phyloP scores from a whole-genome alignment of 2,113 vertebrate genomes.

The Rhegmatorhina hoffmannsi region DNA sequence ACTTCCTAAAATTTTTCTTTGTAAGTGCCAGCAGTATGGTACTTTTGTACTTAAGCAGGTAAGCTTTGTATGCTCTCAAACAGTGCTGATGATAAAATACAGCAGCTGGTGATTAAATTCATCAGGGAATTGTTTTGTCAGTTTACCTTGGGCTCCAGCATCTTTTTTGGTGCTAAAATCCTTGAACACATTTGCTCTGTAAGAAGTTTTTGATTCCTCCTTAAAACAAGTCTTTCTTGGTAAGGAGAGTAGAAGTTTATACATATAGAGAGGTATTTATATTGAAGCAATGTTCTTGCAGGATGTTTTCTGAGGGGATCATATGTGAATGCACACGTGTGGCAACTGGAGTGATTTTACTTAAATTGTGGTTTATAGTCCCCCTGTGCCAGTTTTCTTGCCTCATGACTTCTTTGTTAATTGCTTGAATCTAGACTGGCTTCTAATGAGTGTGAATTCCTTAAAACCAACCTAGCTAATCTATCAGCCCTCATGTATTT shows the following conservation, averaged over 20 bases:
- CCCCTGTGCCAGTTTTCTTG: conserved; percentile 32
- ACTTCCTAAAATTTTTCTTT: neutral
- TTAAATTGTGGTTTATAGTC: conserved; percentile 18
- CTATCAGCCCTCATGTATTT: neutral
- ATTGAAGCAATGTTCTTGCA: neutral
- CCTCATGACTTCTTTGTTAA: conserved; percentile 38
- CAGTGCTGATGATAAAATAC: neutral
- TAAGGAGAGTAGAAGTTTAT: neutral
- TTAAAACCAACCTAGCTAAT: neutral
- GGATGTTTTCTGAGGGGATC: neutral
- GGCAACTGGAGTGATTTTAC: conserved; percentile 23
- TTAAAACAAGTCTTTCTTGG: neutral
- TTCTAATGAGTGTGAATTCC: conserved; percentile 6
- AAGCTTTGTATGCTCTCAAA: neutral
- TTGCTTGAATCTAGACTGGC: neutral
- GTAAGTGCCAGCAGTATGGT: neutral
- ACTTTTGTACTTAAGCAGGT: neutral
- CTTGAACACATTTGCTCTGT: neutral
- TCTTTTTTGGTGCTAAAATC: neutral
- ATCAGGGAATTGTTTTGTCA: neutral
- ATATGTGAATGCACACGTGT: neutral
- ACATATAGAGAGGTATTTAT: neutral
- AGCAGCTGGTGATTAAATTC: neutral
- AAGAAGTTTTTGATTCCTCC: neutral
- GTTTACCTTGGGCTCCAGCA: neutral